Evolutionary conservation across 2,888 invertebrate genomes (phyloP).

Genomic region (Petrolisthes cinctipes): DNA sequence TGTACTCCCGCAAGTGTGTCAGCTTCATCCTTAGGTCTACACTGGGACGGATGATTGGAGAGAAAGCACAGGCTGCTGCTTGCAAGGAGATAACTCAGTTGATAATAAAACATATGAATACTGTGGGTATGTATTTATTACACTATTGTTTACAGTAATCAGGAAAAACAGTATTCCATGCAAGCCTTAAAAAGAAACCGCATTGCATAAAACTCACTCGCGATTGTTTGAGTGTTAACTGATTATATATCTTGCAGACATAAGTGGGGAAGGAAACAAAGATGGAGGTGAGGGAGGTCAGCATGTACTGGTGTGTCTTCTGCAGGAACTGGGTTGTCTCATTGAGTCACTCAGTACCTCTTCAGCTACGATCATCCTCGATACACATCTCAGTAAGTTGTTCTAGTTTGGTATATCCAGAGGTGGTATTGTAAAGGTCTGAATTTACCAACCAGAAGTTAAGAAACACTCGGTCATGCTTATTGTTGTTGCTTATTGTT

Average conservation of each 20-base stretch:
- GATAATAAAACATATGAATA: constrained; percentile 94
- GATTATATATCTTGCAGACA: constrained; percentile 73
- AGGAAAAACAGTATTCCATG: background rate
- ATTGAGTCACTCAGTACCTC: constrained; percentile 94
- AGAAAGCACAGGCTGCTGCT: constrained; percentile 95
- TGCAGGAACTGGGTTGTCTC: constrained; percentile 93
- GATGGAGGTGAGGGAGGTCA: constrained; percentile 93
- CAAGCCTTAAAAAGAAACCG: background rate
- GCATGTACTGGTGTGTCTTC: constrained; percentile 90
- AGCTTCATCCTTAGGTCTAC: constrained; percentile 93
- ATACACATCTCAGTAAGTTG: constrained; percentile 82
- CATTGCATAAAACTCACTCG: background rate
- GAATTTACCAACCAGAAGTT: background rate
- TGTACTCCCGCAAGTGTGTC: constrained; percentile 96
- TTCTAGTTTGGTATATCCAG: background rate
- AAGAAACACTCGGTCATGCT: background rate
- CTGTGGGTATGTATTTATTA: constrained; percentile 73
- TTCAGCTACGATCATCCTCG: constrained; percentile 88
- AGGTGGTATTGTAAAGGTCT: background rate
- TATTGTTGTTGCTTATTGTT: background rate
- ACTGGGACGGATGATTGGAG: constrained; percentile 93
- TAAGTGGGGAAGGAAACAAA: constrained; percentile 91
- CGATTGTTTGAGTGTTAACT: background rate
- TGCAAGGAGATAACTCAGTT: constrained; percentile 90
- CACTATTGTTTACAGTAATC: background rate